Conservation (phyloP, 2,888 invertebrate genomes). For the Leptodirus hochenwartii region DNA sequence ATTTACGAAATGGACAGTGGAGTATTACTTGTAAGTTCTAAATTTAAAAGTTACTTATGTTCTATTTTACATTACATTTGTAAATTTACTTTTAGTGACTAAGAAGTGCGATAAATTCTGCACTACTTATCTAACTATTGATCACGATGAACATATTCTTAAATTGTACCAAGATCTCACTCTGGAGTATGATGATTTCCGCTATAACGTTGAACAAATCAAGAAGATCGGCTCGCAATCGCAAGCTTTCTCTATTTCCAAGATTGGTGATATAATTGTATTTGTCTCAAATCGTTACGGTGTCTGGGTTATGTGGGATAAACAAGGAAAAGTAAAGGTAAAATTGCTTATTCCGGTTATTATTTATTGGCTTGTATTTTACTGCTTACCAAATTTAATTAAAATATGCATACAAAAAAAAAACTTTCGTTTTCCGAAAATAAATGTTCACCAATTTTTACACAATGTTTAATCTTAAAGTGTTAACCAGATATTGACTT, state of each 20-base stretch:
- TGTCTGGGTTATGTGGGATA: conserved; percentile 55
- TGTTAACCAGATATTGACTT: too few species aligned
- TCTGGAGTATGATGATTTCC: conserved; percentile 48
- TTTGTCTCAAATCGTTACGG: conserved; percentile 51
- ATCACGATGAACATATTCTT: conserved; percentile 37
- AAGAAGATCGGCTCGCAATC: conserved; percentile 40
- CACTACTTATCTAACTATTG: conserved; percentile 41
- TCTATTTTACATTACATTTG: conserved; percentile 6
- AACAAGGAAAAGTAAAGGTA: conserved; percentile 36
- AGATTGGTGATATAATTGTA: conserved; percentile 48
- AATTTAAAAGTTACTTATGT: too few species aligned
- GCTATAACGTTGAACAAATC: conserved; percentile 38
- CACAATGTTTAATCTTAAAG: too few species aligned
- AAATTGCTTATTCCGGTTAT: too few species aligned
- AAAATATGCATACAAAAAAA: too few species aligned
- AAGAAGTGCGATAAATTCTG: conserved; percentile 46
- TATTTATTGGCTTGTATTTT: too few species aligned
- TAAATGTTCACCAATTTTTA: too few species aligned
- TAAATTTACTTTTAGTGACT: conserved; percentile 30
- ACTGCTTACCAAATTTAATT: too few species aligned
- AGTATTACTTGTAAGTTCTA: conserved; percentile 42
- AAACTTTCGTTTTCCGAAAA: too few species aligned
- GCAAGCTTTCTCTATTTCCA: conserved; percentile 45
- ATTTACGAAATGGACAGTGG: conserved; percentile 49
- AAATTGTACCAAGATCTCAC: conserved; percentile 42